phyloP scores from a whole-genome alignment of 2,113 vertebrate species.

The Hylia prasina region DNA sequence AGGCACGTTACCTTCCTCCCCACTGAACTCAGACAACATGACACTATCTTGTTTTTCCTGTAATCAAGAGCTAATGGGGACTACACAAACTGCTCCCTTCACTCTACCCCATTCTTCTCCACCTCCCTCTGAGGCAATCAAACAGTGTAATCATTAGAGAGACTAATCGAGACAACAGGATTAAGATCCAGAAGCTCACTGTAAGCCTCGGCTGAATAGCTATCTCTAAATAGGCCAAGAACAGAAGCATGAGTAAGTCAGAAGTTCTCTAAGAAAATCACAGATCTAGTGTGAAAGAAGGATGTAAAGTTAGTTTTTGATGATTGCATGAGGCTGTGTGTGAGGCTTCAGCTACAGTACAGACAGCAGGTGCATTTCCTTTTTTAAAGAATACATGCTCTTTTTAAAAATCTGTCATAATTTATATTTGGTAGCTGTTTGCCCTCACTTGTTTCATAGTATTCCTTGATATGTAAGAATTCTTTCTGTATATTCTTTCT shows the following conservation, averaged over 20 bases:
- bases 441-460: not conserved
- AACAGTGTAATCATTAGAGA: slow-evolving; percentile 42
- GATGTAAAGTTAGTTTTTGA: not conserved
- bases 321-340: not conserved
- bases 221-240: not conserved
- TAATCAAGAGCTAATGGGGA: slow-evolving; percentile 1
- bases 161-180: slow-evolving; percentile 10
- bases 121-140: slow-evolving; percentile 57
- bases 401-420: not conserved
- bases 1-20: not conserved
- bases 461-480: not conserved
- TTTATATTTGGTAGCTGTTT: not conserved
- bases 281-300: not conserved
- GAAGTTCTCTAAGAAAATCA: slow-evolving; percentile 17
- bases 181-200: slow-evolving; percentile 41
- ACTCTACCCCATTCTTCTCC: not conserved
- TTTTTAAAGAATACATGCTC: not conserved
- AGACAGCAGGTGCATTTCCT: not conserved
- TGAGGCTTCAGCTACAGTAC: not conserved
- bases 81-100: not conserved
- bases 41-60: slow-evolving; percentile 39
- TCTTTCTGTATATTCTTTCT: not conserved
- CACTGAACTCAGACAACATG: not conserved
- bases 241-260: not conserved
- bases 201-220: not conserved